Conservation (phyloP, 2,113 vertebrate species). For the Zosterops hypoxanthus region DNA sequence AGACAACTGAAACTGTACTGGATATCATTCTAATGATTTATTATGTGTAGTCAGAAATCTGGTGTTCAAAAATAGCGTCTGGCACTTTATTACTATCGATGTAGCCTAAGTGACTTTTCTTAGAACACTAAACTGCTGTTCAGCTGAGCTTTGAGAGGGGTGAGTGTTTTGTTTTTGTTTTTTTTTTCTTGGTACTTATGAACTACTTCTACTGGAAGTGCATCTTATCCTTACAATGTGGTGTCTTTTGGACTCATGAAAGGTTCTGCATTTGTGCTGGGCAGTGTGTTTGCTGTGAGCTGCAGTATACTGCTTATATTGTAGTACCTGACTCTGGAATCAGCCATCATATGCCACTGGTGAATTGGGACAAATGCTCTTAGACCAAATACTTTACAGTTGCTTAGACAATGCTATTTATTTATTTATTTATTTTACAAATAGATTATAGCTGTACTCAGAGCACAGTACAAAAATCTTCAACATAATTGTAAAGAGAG, state of each 20-base stretch:
- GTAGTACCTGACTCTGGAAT: fast-evolving
- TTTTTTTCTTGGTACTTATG: not conserved
- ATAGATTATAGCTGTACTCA: not conserved
- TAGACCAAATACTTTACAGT: not conserved
- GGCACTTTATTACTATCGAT: not conserved
- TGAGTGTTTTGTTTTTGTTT: too few species aligned
- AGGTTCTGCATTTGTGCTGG: not conserved
- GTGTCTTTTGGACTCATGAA: not conserved
- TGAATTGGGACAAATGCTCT: not conserved
- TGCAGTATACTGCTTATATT: not conserved
- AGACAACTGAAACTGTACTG: not conserved
- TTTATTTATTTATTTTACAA: not conserved
- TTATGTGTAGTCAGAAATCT: not conserved
- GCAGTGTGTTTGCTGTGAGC: not conserved
- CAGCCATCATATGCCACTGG: fast-evolving
- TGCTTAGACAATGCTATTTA: not conserved
- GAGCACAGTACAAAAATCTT: not conserved
- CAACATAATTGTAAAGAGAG: not conserved
- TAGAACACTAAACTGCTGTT: not conserved
- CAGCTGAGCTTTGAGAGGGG: not conserved
- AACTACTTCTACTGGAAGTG: not conserved
- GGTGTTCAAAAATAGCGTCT: not conserved
- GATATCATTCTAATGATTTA: not conserved
- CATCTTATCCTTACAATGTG: not conserved
- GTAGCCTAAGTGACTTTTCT: not conserved